Evolutionary conservation across 2,888 invertebrate species (phyloP).

Genomic region (Orthonychiurus folsomi): DNA sequence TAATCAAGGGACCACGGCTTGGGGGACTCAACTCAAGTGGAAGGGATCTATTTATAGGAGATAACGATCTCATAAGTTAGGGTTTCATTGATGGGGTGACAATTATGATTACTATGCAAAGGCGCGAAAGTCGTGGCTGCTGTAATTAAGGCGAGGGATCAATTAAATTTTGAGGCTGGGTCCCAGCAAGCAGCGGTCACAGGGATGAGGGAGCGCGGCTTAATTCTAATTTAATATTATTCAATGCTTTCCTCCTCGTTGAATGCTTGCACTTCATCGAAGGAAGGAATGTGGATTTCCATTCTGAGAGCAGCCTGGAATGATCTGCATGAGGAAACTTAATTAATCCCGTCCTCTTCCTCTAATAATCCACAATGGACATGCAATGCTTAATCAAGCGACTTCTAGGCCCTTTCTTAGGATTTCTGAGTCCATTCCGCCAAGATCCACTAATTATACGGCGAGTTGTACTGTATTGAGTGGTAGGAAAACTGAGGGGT

Average conservation of each 20-base stretch:
- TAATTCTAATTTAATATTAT: too few relatives aligned
- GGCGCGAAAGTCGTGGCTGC: not conserved
- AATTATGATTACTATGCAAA: not conserved
- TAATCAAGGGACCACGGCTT: not conserved
- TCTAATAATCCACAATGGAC: not conserved
- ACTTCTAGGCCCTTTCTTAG: too few relatives aligned
- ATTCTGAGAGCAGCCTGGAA: too few relatives aligned
- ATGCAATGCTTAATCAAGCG: not conserved
- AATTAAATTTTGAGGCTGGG: not conserved
- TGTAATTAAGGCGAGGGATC: not conserved
- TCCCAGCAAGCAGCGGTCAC: too few relatives aligned
- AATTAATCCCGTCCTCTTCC: not conserved
- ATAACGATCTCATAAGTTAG: not conserved
- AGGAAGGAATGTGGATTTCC: too few relatives aligned
- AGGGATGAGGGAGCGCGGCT: too few relatives aligned
- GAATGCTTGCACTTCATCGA: too few relatives aligned
- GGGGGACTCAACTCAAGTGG: not conserved
- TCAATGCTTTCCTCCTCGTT: not conserved
- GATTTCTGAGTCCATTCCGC: too few relatives aligned
- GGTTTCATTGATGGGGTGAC: not conserved
- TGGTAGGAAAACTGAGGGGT: too few relatives aligned
- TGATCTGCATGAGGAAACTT: not conserved
- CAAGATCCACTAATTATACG: too few relatives aligned
- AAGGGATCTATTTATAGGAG: not conserved
- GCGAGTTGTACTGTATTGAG: too few relatives aligned